Conservation (phyloP, 2,797 vertebrate species). For the Coregonus sp. region DNA sequence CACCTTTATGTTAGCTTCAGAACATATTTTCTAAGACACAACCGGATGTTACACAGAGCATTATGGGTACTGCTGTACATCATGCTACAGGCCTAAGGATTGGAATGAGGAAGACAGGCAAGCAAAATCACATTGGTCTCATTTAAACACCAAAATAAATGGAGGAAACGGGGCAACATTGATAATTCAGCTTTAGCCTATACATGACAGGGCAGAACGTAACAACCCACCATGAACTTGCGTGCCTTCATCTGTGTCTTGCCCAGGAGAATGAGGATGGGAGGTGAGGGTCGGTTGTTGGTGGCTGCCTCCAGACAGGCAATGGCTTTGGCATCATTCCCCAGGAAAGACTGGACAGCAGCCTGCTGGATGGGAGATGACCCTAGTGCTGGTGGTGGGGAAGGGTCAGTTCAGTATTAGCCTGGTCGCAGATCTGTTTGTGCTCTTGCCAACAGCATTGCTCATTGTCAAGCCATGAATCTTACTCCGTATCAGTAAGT, state of each 20-base stretch:
- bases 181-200: conserved; percentile 61
- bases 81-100: neutral
- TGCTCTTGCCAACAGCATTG: too few species aligned
- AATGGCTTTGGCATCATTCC: conserved; percentile 72
- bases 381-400: conserved; percentile 41
- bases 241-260: conserved; percentile 78
- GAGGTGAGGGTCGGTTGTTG: conserved; percentile 42
- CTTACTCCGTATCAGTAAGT: neutral
- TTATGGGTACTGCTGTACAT: too few species aligned
- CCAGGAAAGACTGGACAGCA: conserved; percentile 75
- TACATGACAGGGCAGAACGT: neutral
- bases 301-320: conserved; percentile 54
- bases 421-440: neutral
- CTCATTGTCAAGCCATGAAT: too few species aligned
- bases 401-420: neutral
- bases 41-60: too few species aligned
- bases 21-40: too few species aligned
- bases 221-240: conserved; percentile 67
- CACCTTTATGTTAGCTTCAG: neutral
- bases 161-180: neutral
- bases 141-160: neutral
- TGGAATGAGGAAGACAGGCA: neutral
- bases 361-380: conserved; percentile 71
- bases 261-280: conserved; percentile 66
- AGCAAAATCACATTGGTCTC: neutral